Evolutionary conservation across 2,113 vertebrate genomes (phyloP), one percentile per base, ranked within the genome.

Genomic region (Catharus minimus): DNA sequence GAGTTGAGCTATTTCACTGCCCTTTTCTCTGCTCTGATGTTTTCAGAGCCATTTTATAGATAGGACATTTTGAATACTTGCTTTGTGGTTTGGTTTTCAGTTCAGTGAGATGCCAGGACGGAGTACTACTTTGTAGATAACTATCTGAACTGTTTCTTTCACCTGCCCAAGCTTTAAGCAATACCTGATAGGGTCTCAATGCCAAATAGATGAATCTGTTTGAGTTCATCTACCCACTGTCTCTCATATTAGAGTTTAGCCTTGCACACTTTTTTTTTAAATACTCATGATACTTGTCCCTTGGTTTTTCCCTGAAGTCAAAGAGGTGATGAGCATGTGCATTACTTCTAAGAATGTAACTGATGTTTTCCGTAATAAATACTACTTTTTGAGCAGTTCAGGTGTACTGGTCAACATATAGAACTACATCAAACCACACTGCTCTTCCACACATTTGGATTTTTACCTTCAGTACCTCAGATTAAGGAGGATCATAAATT

Each of bases 41-140:
- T 84, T n/a, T 79, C 15, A 43, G 38, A 33, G 22, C 15, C 18
- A 6, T 69, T 79, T 79, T 46, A 2, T 11, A 60, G 22, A 39
- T 11, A 6, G 0, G 0, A 1, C 74, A 13, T 82, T 92, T 79
- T 44, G 26, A 66, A 50, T 36, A 6, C 24, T 57, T 87, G 13
- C n/a, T 79, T 58, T 76, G 56, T 5, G 2, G 33, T 77, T 82
- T 83, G 38, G 2, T 62, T 90, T 72, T 88, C 55, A 68, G 26
- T 61, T 67, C 56, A 52, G 4, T 50, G n/a, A 86, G 44, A 44
- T 43, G 22, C 16, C 39, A 38, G n/a, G 30, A 92, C n/a, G n/a
- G n/a, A 13, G 24, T 64, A 60, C 22, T 75, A 9, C 44, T 72
- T 56, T 26, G 38, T 30, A 78, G 36, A 57, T 74, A 38, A 44